Evolutionary conservation across 2,113 vertebrate species (phyloP).

Genomic region (Cheilinus undulatus): DNA sequence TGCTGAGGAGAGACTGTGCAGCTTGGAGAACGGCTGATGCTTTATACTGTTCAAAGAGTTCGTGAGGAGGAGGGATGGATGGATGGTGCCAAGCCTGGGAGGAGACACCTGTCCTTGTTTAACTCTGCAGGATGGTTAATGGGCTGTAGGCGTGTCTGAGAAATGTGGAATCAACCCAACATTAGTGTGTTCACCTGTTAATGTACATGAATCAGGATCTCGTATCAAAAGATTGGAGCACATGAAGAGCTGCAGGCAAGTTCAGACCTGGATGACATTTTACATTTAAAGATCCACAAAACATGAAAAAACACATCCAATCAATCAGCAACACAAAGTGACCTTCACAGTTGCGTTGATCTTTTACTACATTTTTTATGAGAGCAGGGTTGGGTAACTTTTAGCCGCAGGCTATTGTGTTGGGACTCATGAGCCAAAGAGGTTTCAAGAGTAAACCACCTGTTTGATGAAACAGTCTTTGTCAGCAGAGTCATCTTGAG

Average conservation of each 20-base stretch:
- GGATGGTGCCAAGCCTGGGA: conserved; percentile 10
- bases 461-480: not conserved
- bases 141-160: conserved; percentile 44
- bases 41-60: conserved; percentile 55
- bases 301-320: not conserved
- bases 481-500: not conserved
- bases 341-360: not conserved
- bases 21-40: not conserved
- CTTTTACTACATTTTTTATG: not conserved
- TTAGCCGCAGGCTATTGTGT: not conserved
- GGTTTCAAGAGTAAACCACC: not conserved
- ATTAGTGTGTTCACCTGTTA: not conserved
- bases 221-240: not conserved
- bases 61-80: not conserved
- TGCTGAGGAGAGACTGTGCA: conserved; percentile 52
- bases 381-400: not conserved
- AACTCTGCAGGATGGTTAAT: not conserved
- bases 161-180: conserved; percentile 14
- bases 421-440: not conserved
- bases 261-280: conserved; percentile 40
- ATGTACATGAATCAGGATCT: not conserved
- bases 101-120: conserved; percentile 29
- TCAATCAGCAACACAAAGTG: not conserved
- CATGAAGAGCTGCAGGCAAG: not conserved
- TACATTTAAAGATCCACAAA: not conserved